Base-by-base conservation (phyloP, 1,140 invertebrate species). In the Orchesella cincta region DNA sequence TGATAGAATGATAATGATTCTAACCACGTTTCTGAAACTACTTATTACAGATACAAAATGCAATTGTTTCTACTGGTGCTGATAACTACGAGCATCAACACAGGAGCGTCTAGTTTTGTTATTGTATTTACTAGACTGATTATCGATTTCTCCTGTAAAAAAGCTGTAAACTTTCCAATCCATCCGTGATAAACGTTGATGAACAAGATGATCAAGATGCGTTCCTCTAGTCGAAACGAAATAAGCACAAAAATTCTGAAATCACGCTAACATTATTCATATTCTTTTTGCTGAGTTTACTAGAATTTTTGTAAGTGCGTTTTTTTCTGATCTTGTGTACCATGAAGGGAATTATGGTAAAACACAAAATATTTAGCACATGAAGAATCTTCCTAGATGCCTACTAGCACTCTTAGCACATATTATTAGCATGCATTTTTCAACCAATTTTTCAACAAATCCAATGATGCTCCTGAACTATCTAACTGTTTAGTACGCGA, bases 131-230 rank as follows among this genome's bases (percentile, higher is more conserved):
- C 23, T 8, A 26, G 8, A n/a, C 3, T 57, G 52, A 67, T 67
- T 26, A 67, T 67, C 62, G 62, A 67, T 67, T 67, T 67, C 62
- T 67, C 62, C 62, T 33, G 31, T 57, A 67, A 67, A 31, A 33
- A 31, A 31, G 62, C 62, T 67, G 28, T 67, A 67, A 67, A 67
- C 62, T 67, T 67, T 67, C 62, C 62, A 67, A 67, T 67, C n/a
- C 31, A 67, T 67, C 62, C 62, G 62, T 67, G 62, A 67, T 67
- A 57, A 57, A 57, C 52, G 12, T 57, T 57, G 62, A 67, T 67
- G 62, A 67, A 67, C 62, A 67, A 67, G 62, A 67, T 33, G 31
- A 67, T 67, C 62, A 67, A 67, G 62, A 67, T 67, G 26, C 54
- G 62, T 33, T 67, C 62, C 33, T 31, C 33, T 67, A 67, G 62